phyloP scores from a whole-genome alignment of 2,888 invertebrate species.

The Gymnosoma rotundatum region DNA sequence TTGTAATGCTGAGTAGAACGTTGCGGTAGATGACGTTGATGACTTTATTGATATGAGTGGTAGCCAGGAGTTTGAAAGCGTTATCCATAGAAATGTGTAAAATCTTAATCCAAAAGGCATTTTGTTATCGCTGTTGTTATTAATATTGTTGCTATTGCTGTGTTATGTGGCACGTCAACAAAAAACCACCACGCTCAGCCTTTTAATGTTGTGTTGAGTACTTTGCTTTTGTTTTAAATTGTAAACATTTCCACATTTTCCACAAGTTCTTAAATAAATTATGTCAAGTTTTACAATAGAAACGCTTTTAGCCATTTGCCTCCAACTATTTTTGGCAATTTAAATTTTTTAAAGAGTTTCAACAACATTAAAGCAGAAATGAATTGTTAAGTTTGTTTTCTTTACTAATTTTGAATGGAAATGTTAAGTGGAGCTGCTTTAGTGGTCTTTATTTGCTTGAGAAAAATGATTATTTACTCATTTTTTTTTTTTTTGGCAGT shows the following conservation, averaged over 20 bases:
- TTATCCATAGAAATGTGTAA: slow-evolving; percentile 79
- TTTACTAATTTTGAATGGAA: slow-evolving; percentile 1
- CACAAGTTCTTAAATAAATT: slow-evolving; percentile 52
- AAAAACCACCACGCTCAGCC: slow-evolving; percentile 59
- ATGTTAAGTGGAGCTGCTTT: too few relatives aligned
- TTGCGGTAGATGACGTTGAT: slow-evolving; percentile 61
- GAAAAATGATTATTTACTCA: slow-evolving; percentile 7
- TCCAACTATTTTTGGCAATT: neutral
- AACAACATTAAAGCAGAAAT: neutral
- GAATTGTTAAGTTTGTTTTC: neutral
- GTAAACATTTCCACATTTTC: slow-evolving; percentile 32
- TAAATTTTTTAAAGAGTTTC: neutral
- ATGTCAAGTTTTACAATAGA: slow-evolving; percentile 37
- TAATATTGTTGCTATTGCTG: slow-evolving; percentile 38
- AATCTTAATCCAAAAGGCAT: slow-evolving; percentile 80
- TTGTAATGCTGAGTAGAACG: slow-evolving; percentile 39
- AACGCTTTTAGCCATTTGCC: slow-evolving; percentile 33
- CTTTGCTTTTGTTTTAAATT: slow-evolving; percentile 48
- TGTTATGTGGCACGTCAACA: slow-evolving; percentile 45
- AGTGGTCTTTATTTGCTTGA: too few relatives aligned
- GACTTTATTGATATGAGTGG: slow-evolving; percentile 71
- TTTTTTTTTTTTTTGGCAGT: slow-evolving; percentile 34
- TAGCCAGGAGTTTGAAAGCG: slow-evolving; percentile 77
- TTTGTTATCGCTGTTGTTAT: slow-evolving; percentile 71
- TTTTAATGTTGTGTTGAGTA: slow-evolving; percentile 30